These are phyloP conservation scores for Ophion ventricosus DNA, from an alignment of 2,888 invertebrate species.

Conservation along the genomic window DNA sequence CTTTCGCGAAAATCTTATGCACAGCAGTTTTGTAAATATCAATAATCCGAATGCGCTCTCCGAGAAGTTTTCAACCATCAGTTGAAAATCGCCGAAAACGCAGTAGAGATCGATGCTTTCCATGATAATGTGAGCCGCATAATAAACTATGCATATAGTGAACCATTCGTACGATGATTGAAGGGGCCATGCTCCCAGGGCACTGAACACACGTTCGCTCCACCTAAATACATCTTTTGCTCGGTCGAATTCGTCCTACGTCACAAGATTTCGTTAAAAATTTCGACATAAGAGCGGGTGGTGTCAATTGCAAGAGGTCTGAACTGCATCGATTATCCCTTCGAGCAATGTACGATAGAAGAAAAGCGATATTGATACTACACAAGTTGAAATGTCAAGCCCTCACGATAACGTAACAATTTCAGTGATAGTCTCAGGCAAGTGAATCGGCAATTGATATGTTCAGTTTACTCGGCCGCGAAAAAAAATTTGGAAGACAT, in stretches of 20 bases:
- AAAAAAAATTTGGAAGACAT: not conserved
- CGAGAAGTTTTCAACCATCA: conserved; percentile 38
- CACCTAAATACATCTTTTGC: conserved; percentile 31
- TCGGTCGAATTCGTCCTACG: conserved; percentile 19
- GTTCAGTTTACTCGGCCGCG: not conserved
- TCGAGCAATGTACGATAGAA: not conserved
- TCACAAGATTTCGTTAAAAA: not conserved
- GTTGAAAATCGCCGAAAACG: conserved; percentile 39
- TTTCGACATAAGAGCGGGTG: not conserved
- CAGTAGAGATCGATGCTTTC: conserved; percentile 25
- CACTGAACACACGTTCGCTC: conserved; percentile 29
- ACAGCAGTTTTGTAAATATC: conserved; percentile 3
- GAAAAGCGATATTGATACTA: not conserved
- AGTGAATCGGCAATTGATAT: not conserved
- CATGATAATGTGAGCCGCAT: conserved; percentile 23
- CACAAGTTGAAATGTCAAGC: not conserved
- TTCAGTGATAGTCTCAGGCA: not conserved
- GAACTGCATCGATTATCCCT: not conserved
- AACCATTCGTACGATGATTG: conserved; percentile 3
- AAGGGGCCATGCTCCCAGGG: conserved; percentile 45
- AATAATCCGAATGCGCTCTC: conserved; percentile 8
- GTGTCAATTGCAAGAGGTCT: not conserved
- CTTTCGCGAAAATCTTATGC: conserved; percentile 33
- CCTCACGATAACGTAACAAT: not conserved
- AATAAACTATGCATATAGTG: conserved; percentile 25